A percentile compares a stretch with the other conserved stretches of the same genome.
phyloP scores from a whole-genome alignment of 2,113 vertebrate genomes.

The Acanthochromis polyacanthus region DNA sequence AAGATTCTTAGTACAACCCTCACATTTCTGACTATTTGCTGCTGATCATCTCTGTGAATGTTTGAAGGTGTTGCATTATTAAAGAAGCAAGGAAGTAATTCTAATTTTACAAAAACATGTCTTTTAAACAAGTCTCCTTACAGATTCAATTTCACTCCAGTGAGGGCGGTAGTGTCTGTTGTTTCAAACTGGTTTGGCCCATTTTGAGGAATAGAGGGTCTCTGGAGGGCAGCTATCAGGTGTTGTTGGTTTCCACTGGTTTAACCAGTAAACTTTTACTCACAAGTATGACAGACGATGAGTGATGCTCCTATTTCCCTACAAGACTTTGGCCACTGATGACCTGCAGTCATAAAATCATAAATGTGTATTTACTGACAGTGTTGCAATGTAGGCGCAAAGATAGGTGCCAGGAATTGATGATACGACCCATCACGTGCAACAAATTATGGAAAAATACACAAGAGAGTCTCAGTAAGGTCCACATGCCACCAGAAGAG shows the following conservation, averaged over 20 bases:
- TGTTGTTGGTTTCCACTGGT: not conserved
- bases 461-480: no score
- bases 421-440: no score
- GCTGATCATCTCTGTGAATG: not conserved
- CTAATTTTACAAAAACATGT: not conserved
- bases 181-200: not conserved
- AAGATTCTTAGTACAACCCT: no score
- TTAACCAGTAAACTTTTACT: conserved; percentile 7
- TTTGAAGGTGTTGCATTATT: not conserved
- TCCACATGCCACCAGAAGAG: no score
- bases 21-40: not conserved
- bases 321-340: not conserved
- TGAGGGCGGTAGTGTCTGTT: not conserved
- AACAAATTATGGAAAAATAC: no score
- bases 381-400: conserved; percentile 7
- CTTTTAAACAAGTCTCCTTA: not conserved
- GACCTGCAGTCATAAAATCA: conserved; percentile 46
- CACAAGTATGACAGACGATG: not conserved
- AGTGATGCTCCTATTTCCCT: not conserved
- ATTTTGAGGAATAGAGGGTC: not conserved
- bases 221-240: not conserved
- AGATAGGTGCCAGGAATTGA: not conserved
- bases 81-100: not conserved
- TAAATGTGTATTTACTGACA: conserved; percentile 18
- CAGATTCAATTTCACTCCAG: not conserved